Conservation (phyloP, 2,797 vertebrate genomes). For the Sebastes iracundus region DNA sequence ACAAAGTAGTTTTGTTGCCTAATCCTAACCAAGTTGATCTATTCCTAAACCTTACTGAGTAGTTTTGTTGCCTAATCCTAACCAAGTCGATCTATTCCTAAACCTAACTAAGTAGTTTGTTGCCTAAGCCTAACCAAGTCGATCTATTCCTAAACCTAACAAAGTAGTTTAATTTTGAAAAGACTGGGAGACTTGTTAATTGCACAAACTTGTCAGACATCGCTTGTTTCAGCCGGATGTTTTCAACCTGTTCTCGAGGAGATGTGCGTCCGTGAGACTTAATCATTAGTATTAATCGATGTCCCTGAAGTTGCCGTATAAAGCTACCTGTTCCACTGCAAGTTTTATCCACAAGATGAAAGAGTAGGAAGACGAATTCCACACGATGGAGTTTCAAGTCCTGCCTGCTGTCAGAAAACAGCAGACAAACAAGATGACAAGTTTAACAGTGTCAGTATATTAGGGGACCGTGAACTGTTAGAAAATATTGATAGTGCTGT, state of each 20-base stretch:
- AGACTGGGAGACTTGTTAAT: neutral
- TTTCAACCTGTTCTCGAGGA: neutral
- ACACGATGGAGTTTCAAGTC: neutral
- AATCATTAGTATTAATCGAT: neutral
- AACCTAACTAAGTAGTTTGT: too few relatives aligned
- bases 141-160: too few relatives aligned
- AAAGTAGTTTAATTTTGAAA: too few relatives aligned
- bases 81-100: too few relatives aligned
- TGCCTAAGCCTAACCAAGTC: too few relatives aligned
- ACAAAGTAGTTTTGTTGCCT: too few relatives aligned
- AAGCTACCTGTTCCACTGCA: neutral
- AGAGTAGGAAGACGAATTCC: neutral
- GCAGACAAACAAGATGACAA: neutral
- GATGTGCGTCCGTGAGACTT: neutral
- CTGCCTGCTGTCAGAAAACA: neutral
- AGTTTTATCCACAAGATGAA: neutral
- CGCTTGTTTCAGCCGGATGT: neutral
- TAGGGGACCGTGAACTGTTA: neutral
- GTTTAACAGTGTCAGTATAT: neutral
- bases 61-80: too few relatives aligned
- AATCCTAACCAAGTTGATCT: too few relatives aligned
- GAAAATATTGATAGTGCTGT: neutral
- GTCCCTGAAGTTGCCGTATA: neutral
- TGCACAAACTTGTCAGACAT: neutral
- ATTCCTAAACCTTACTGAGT: too few relatives aligned